Base-by-base conservation (phyloP, 2,888 invertebrate genomes). In the Parapristionchus giblindavisi region DNA sequence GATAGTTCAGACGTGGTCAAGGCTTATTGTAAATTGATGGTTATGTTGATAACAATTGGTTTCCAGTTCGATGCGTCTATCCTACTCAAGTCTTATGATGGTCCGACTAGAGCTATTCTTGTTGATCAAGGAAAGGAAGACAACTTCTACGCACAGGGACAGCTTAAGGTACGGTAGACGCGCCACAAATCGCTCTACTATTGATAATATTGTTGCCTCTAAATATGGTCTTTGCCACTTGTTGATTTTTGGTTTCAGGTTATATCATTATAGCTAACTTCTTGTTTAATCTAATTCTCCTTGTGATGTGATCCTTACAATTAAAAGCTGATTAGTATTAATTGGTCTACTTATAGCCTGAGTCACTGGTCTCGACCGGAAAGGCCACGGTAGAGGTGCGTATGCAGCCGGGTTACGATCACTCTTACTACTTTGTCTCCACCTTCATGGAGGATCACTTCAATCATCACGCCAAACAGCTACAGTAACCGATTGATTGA, bases 381-480 rank as follows among this genome's bases (percentile, higher is more conserved):
- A n/a, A 38, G 21, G 79, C 70, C 0, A n/a, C 14, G 0, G 74
- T 83, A 1, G 52, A 60, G 3, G 76, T 81, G 4, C 74, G 80
- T 27, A 65, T 81, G 75, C 80, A 79, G 32, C 54, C 93, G 80
- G 95, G 93, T 24, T 99, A 97, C 88, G 96, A 98, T 89, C 99
- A 99, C 89, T 93, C 94, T 63, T 98, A 97, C 88, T 97, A 92
- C 88, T 96, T 94, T 88, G 93, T 99, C 80, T 91, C 95, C 0
- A 92, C 94, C 0, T 98, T 94, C 89, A 92, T 99, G 72, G 93
- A 92, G 56, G 96, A 98, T 88, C 98, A 99, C 88, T 92, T 99
- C 77, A 92, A 92, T 76, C 94, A 95, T 89, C 98, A 99, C 89
- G n/a, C 17, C 54, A 56, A 56, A 17, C 68, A 68, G 6, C 51